Evolutionary conservation across 2,797 vertebrate species (phyloP).

Genomic region (Dallia pectoralis): DNA sequence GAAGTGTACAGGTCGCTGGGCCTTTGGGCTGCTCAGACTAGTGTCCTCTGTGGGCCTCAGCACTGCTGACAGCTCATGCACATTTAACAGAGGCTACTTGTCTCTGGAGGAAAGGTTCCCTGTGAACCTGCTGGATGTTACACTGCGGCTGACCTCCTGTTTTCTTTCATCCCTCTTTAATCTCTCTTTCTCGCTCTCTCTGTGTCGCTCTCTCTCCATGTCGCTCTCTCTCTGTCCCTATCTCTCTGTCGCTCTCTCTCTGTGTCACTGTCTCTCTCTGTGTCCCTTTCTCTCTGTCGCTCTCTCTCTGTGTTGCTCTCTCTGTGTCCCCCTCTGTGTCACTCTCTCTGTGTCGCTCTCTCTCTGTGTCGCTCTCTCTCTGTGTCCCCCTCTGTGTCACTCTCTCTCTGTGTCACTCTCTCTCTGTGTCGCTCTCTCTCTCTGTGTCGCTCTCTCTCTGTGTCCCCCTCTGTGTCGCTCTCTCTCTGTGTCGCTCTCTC

Average conservation of each 20-base stretch:
- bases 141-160: slow-evolving; percentile 40
- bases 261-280: too few species aligned
- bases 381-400: not conserved
- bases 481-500: not conserved
- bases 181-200: not conserved
- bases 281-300: not conserved
- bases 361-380: not conserved
- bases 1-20: not conserved
- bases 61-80: slow-evolving; percentile 23
- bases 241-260: not conserved
- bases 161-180: slow-evolving; percentile 41
- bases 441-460: not conserved
- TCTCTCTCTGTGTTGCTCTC: not conserved
- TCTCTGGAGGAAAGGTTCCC: slow-evolving; percentile 30
- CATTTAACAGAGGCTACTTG: slow-evolving; percentile 24
- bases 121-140: slow-evolving; percentile 21
- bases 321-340: not conserved
- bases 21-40: slow-evolving; percentile 2
- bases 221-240: not conserved
- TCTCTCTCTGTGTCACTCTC: not conserved
- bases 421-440: not conserved
- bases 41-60: slow-evolving; percentile 17
- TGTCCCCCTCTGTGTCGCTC: not conserved
- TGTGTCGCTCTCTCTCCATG: not conserved
- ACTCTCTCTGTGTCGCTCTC: not conserved